phyloP scores from a whole-genome alignment of 2,888 invertebrate genomes.

The Emmelina monodactyla region DNA sequence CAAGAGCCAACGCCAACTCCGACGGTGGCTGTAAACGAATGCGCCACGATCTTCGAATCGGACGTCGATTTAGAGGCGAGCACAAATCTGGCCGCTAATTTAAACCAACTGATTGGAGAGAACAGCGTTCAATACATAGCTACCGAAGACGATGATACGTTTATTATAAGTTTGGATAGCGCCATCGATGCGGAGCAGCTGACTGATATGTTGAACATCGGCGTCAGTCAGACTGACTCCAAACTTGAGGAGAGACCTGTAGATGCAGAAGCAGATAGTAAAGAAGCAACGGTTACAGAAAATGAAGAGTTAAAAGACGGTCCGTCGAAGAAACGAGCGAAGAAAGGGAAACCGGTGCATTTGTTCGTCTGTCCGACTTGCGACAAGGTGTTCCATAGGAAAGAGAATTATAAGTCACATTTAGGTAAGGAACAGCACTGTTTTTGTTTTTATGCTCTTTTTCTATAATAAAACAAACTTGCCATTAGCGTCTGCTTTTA shows the following conservation, averaged over 20 bases:
- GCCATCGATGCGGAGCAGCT: slow-evolving; percentile 53
- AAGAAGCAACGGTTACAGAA: slow-evolving; percentile 2
- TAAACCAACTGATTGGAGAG: slow-evolving; percentile 55
- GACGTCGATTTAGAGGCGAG: slow-evolving; percentile 57
- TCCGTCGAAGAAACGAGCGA: slow-evolving; percentile 14
- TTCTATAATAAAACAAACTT: no score
- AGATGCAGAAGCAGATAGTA: slow-evolving; percentile 7
- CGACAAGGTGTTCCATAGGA: slow-evolving; percentile 44
- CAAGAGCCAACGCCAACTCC: slow-evolving; percentile 10
- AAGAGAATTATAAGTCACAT: slow-evolving; percentile 48
- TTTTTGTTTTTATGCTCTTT: no score
- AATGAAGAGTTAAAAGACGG: not conserved
- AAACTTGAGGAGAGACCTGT: not conserved
- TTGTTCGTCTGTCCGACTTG: slow-evolving; percentile 39
- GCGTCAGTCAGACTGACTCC: slow-evolving; percentile 18
- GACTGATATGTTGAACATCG: slow-evolving; percentile 54
- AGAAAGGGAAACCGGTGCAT: slow-evolving; percentile 23
- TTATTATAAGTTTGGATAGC: slow-evolving; percentile 53
- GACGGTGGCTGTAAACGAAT: slow-evolving; percentile 40
- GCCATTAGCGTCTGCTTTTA: no score
- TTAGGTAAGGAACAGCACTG: slow-evolving; percentile 50
- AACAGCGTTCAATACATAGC: slow-evolving; percentile 55
- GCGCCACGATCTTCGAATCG: slow-evolving; percentile 55
- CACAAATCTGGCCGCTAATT: slow-evolving; percentile 47
- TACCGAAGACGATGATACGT: slow-evolving; percentile 55